Conservation (phyloP, 2,113 vertebrate species). For the Paratilapia polleni region DNA sequence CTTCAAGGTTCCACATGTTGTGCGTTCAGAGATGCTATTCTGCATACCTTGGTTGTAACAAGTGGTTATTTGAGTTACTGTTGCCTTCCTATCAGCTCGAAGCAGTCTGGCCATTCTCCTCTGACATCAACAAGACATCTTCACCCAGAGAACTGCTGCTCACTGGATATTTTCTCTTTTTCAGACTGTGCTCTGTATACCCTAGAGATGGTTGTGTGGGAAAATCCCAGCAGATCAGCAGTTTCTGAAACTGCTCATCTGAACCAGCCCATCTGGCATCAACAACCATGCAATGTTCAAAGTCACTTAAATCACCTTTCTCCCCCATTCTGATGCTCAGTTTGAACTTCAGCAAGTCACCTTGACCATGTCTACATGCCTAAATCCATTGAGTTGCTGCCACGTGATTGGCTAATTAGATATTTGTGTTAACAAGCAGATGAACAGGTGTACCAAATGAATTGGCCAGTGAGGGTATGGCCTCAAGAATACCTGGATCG, state of each 20-base stretch:
- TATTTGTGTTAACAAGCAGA: background rate
- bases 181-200: no score
- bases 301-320: background rate
- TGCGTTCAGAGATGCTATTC: background rate
- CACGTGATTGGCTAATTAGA: background rate
- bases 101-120: no score
- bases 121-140: no score
- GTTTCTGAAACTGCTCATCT: background rate
- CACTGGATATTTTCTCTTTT: no score
- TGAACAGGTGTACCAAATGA: background rate
- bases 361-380: background rate
- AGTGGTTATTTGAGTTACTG: no score
- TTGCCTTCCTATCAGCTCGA: no score
- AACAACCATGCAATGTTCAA: background rate
- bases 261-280: background rate
- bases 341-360: no score
- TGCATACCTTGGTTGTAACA: background rate
- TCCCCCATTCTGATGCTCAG: background rate
- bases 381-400: background rate
- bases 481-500: background rate
- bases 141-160: accelerated
- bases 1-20: no score
- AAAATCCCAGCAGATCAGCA: background rate
- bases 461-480: background rate
- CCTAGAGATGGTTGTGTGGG: no score